Conservation (phyloP, 2,797 vertebrate species). For the Dendrocincla fuliginosa region DNA sequence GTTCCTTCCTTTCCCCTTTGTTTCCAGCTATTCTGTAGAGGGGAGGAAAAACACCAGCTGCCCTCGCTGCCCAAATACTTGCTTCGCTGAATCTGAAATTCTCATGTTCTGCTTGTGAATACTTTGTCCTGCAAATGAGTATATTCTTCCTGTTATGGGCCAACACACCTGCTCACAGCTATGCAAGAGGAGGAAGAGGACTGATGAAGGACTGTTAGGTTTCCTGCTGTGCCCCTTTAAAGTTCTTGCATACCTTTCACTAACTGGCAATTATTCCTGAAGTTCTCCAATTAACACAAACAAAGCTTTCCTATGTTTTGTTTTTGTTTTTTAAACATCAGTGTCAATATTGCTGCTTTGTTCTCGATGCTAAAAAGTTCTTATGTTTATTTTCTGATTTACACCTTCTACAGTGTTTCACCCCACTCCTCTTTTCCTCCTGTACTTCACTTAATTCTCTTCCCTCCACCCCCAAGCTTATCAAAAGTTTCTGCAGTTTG, state of each 20-base stretch:
- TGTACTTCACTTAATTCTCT: neutral
- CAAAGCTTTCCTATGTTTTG: neutral
- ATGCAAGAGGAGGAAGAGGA: neutral
- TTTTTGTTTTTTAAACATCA: neutral
- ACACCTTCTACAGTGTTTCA: neutral
- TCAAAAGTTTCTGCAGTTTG: neutral
- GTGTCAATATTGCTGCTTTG: neutral
- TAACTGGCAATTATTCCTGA: neutral
- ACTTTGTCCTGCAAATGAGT: neutral
- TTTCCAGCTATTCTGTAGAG: neutral
- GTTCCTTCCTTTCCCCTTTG: neutral
- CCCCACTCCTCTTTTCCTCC: neutral
- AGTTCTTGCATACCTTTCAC: neutral
- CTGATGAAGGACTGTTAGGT: neutral
- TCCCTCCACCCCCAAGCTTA: neutral
- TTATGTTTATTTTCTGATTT: neutral
- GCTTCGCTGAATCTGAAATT: neutral
- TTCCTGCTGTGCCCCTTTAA: neutral
- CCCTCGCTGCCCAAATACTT: rapidly evolving
- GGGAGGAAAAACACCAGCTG: neutral
- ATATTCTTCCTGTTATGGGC: neutral
- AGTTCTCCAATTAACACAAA: neutral
- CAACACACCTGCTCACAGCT: neutral
- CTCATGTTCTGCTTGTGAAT: neutral
- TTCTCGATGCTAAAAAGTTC: neutral